Base-by-base conservation (phyloP, 2,113 vertebrate genomes). In the Sapajus apella region DNA sequence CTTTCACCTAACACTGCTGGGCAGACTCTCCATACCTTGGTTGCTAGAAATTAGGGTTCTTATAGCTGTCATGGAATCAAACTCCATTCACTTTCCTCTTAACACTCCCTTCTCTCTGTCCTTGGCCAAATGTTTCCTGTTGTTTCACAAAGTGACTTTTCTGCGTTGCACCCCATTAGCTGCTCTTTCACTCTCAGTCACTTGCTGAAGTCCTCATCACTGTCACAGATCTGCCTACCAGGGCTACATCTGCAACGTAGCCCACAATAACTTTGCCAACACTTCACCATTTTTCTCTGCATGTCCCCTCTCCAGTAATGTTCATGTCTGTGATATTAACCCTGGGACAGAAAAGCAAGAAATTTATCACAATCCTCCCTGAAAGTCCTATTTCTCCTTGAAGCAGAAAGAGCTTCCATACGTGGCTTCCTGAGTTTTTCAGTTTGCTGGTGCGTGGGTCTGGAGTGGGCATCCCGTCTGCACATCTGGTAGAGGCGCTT, bases 401-500 rank as follows among this genome's bases (percentile, higher is more conserved):
- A 76, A 96, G 96, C 94, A 72, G 76, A 94, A 93, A 93, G 37
- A 55, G 20, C 90, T 96, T 95, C 91, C 91, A 92, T 88, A 95
- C 7, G 81, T 95, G 95, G 81, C 90, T 96, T 96, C 90, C 94
- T 97, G 92, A 23, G 94, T 94, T 94, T 77, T 70, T 66, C 76
- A 75, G 2, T 61, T 90, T 92, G 75, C 61, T 16, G 94, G 95
- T 96, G 92, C 56, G 95, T 68, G 56, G 10, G 96, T 85, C n/a
- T 75, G 80, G 96, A 97, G 76, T 98, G 93, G 58, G 95, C 64
- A 0, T 94, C 97, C 93, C 10, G 2, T 96, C 88, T 87, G 97
- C 94, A 98, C 94, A 98, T 97, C 85, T 56, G 30, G 64, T 82
- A 95, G 89, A 92, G 85, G 90, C 16, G 45, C 79, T 94, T 96